A percentile compares a stretch with the other conserved stretches of the same genome.
Evolutionary conservation across 2,113 vertebrate genomes (phyloP).

Genomic region (Pituophis catenifer): DNA sequence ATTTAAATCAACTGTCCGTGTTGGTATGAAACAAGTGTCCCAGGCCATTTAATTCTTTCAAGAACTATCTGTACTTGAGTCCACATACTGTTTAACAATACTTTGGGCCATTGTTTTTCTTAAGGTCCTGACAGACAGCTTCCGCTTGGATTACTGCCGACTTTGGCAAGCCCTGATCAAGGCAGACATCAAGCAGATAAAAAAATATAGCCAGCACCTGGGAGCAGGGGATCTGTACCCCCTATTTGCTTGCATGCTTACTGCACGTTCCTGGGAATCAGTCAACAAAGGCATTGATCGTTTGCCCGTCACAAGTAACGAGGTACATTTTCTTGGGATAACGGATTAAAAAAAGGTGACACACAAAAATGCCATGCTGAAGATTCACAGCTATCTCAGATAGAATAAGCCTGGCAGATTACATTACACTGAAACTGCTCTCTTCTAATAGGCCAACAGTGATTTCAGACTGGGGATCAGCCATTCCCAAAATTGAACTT

Average conservation of each 20-base stretch:
- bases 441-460: background rate
- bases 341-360: background rate
- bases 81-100: background rate
- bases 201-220: conserved; percentile 83
- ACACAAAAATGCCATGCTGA: background rate
- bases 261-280: conserved; percentile 87
- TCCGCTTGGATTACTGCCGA: conserved; percentile 88
- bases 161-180: conserved; percentile 94
- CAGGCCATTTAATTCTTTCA: background rate
- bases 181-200: conserved; percentile 80
- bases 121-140: conserved; percentile 83
- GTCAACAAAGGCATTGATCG: conserved; percentile 85
- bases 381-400: background rate
- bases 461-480: background rate
- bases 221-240: conserved; percentile 90
- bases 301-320: conserved; percentile 76
- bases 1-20: background rate
- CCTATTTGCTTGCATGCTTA: conserved; percentile 92
- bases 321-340: conserved; percentile 74
- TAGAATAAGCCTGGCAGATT: background rate
- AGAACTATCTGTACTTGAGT: background rate
- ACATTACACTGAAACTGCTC: background rate
- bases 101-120: background rate
- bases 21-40: background rate
- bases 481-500: background rate